These are phyloP conservation scores for Cryptus viduatorius DNA, from an alignment of 2,888 invertebrate species.

Conservation along the genomic window DNA sequence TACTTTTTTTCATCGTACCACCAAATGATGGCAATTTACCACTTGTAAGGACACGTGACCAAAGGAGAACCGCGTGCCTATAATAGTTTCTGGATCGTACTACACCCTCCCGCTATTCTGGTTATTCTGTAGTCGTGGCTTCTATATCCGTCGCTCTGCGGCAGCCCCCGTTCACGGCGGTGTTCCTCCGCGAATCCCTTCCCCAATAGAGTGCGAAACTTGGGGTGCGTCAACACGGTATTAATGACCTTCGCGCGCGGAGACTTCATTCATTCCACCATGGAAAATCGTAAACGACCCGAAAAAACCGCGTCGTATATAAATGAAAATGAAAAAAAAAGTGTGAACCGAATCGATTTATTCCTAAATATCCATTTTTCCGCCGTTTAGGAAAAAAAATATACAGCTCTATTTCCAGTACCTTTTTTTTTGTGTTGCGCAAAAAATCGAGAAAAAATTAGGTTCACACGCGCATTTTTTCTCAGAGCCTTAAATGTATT, in stretches of 20 bases:
- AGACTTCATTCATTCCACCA: constrained; percentile 40
- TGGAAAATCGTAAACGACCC: constrained; percentile 59
- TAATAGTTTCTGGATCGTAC: constrained; percentile 79
- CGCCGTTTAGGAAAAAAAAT: background rate
- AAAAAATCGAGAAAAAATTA: background rate
- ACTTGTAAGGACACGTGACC: constrained; percentile 81
- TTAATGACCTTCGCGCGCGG: constrained; percentile 67
- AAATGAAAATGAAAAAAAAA: constrained; percentile 37
- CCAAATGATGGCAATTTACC: constrained; percentile 80
- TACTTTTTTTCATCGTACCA: constrained; percentile 66
- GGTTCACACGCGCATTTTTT: constrained; percentile 7
- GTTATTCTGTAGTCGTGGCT: constrained; percentile 64
- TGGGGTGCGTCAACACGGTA: constrained; percentile 71
- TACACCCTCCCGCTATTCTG: constrained; percentile 74
- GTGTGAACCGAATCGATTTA: constrained; percentile 41
- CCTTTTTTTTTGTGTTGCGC: background rate
- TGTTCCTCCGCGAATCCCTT: constrained; percentile 34
- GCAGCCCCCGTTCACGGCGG: constrained; percentile 20
- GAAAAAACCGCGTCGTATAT: constrained; percentile 41
- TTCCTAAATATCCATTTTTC: constrained; percentile 24
- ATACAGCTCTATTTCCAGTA: background rate
- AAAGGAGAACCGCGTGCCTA: constrained; percentile 77
- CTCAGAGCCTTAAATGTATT: background rate
- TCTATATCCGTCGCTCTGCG: constrained; percentile 28
- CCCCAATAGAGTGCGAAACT: constrained; percentile 59